Percentiles rank a stretch among this genome's conserved stretches.
These are phyloP conservation scores for Fringilla coelebs DNA, from an alignment of 2,797 vertebrate species.

Conservation along the genomic window DNA sequence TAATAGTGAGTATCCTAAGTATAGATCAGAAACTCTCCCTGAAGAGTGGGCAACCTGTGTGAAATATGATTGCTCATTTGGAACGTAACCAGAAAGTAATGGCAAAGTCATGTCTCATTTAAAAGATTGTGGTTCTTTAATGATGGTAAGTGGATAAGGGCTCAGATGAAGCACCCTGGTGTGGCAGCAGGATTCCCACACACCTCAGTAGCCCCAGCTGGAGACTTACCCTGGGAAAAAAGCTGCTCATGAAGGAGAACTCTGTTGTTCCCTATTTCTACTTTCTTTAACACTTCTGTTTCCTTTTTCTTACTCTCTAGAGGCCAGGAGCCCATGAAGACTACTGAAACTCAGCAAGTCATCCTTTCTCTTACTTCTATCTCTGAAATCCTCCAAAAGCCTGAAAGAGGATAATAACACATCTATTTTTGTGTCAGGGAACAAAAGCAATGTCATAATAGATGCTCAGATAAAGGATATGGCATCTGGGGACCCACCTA, in stretches of 20 bases:
- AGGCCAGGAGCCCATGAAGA: neutral
- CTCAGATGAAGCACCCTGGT: neutral
- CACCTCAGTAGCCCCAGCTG: neutral
- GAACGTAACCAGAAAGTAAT: slow-evolving; percentile 44
- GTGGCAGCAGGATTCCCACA: neutral
- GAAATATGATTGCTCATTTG: slow-evolving; percentile 40
- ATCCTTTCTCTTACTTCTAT: neutral
- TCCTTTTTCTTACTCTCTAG: neutral
- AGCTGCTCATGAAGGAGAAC: neutral
- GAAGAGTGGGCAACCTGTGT: slow-evolving; percentile 20
- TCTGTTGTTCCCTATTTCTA: neutral
- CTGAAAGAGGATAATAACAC: neutral
- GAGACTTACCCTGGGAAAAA: neutral
- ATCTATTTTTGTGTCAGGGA: neutral
- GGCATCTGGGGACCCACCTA: neutral
- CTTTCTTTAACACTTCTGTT: neutral
- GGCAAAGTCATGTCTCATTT: slow-evolving; percentile 18
- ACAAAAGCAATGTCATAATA: neutral
- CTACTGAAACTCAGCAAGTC: neutral
- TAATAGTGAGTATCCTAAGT: slow-evolving; percentile 35
- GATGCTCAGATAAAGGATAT: neutral
- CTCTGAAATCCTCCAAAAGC: neutral
- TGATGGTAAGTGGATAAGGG: neutral
- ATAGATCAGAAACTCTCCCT: slow-evolving; percentile 47
- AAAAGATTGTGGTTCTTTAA: neutral